Percentiles rank a stretch among this genome's conserved stretches.
Conservation (phyloP, 2,888 invertebrate species). For the Chrysodeixis includens region DNA sequence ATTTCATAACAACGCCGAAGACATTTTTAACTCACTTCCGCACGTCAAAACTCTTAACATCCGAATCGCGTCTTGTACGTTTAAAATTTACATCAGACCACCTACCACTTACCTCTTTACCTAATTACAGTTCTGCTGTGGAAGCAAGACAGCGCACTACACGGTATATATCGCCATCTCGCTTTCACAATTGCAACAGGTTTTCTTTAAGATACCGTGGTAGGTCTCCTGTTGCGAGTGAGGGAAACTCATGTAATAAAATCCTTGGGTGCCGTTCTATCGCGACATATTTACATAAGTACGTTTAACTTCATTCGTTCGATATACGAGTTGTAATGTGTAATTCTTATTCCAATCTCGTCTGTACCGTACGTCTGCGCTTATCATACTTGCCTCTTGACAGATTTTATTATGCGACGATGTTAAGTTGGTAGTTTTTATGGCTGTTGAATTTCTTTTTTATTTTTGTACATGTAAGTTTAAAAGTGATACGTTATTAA, state of each 20-base stretch:
- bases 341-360: constrained; percentile 57
- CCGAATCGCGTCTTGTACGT: constrained; percentile 49
- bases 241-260: constrained; percentile 51
- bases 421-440: constrained; percentile 32
- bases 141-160: no score
- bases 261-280: constrained; percentile 44
- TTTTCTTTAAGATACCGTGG: no score
- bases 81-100: constrained; percentile 55
- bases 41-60: constrained; percentile 48
- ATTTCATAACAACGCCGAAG: constrained; percentile 20
- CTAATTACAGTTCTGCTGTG: no score
- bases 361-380: constrained; percentile 44
- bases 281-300: constrained; percentile 58
- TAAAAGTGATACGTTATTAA: background rate
- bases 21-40: constrained; percentile 46
- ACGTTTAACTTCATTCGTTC: constrained; percentile 55
- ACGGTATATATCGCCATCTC: no score
- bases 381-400: constrained; percentile 44
- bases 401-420: constrained; percentile 37
- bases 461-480: constrained; percentile 13
- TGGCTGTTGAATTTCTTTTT: constrained; percentile 20
- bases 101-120: no score
- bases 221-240: constrained; percentile 30
- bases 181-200: no score
- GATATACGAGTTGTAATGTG: constrained; percentile 53